Conservation (phyloP, 2,113 vertebrate genomes). For the Vidua macroura region DNA sequence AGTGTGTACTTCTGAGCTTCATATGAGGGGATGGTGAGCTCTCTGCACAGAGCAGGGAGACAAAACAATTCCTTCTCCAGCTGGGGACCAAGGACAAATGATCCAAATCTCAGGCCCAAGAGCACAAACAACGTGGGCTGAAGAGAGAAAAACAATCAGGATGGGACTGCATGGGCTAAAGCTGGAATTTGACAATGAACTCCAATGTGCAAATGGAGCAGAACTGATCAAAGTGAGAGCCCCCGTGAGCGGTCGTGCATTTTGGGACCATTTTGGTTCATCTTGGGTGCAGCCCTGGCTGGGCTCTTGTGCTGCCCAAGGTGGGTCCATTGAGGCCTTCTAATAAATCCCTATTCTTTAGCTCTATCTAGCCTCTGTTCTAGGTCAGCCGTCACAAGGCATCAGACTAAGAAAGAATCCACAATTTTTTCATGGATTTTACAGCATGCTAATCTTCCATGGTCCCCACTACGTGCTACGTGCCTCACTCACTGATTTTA, state of each 20-base stretch:
- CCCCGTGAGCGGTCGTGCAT: rapidly evolving
- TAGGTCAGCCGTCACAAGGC: background rate
- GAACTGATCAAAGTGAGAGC: too few relatives aligned
- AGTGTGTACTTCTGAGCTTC: background rate
- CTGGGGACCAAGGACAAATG: background rate
- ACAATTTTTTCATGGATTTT: background rate
- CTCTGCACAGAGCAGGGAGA: too few relatives aligned
- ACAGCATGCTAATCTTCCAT: background rate
- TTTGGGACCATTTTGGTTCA: too few relatives aligned
- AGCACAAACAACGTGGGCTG: too few relatives aligned
- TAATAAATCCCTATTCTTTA: background rate
- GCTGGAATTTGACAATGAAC: too few relatives aligned
- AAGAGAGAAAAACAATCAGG: too few relatives aligned
- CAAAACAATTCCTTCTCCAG: background rate
- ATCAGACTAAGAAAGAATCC: background rate
- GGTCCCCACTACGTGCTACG: rapidly evolving
- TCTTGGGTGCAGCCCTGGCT: background rate
- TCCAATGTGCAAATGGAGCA: too few relatives aligned
- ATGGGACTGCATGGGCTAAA: too few relatives aligned
- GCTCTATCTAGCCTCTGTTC: background rate
- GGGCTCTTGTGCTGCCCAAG: background rate
- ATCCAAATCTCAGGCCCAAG: background rate
- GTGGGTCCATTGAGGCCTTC: background rate
- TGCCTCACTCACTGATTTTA: background rate
- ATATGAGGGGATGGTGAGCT: rapidly evolving